These are phyloP conservation scores for Agonopterix arenella DNA, from an alignment of 2,888 invertebrate species.

Conservation along the genomic window DNA sequence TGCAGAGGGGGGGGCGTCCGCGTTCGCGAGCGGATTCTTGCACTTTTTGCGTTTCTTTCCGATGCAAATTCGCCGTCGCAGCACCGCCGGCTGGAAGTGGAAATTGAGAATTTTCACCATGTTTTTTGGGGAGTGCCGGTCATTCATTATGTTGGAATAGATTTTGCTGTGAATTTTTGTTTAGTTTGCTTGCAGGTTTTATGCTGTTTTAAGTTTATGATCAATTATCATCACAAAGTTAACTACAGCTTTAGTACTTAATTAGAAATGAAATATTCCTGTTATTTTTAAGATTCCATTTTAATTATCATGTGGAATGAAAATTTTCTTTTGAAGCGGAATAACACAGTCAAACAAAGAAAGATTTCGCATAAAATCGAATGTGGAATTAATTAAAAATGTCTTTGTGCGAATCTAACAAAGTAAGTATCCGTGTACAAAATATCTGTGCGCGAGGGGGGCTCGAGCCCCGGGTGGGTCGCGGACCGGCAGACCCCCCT, in stretches of 20 bases:
- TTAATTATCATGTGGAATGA: no score
- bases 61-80: constrained; percentile 58
- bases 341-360: neutral
- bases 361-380: neutral
- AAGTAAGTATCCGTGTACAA: constrained; percentile 9
- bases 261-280: no score
- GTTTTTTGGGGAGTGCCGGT: constrained; percentile 21
- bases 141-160: constrained; percentile 5
- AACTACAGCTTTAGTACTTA: no score
- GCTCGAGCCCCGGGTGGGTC: constrained; percentile 11
- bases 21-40: constrained; percentile 22
- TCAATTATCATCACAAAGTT: no score
- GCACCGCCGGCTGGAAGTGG: constrained; percentile 44
- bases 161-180: neutral
- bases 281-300: no score
- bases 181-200: neutral
- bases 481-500: neutral
- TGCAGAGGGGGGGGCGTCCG: constrained; percentile 4
- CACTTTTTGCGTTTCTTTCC: constrained; percentile 65
- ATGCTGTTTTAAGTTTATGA: neutral
- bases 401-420: constrained; percentile 23
- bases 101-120: constrained; percentile 57
- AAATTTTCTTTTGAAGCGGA: no score
- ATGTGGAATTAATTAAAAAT: constrained; percentile 24
- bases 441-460: constrained; percentile 17